These are phyloP conservation scores for Shargacucullia verbasci DNA, from an alignment of 2,888 invertebrate genomes.

Conservation along the genomic window DNA sequence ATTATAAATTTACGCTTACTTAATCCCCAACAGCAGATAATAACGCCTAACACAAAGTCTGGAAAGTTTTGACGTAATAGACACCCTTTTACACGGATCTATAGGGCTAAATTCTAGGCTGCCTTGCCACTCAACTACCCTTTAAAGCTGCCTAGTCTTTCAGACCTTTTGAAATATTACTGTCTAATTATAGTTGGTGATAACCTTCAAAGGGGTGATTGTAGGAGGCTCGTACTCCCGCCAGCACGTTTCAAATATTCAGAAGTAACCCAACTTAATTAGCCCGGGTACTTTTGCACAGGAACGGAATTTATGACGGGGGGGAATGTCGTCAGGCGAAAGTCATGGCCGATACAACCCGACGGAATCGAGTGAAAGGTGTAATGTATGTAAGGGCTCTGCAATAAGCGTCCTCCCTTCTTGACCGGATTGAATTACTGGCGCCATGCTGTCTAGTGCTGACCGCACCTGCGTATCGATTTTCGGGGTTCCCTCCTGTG, in stretches of 20 bases:
- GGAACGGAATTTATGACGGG: constrained; percentile 72
- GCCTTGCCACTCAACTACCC: constrained; percentile 30
- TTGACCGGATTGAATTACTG: constrained; percentile 79
- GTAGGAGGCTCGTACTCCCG: constrained; percentile 36
- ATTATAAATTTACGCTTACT: constrained; percentile 45
- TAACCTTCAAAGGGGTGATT: constrained; percentile 64
- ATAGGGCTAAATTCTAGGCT: constrained; percentile 39
- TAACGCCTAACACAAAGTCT: constrained; percentile 49
- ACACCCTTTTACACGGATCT: constrained; percentile 38
- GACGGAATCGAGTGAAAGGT: constrained; percentile 66
- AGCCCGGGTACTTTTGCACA: constrained; percentile 73
- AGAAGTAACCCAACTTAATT: constrained; percentile 80
- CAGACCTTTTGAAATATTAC: constrained; percentile 67
- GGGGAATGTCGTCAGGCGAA: constrained; percentile 68
- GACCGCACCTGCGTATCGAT: constrained; percentile 58
- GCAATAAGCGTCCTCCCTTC: constrained; percentile 75
- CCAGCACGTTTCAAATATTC: constrained; percentile 72
- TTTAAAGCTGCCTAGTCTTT: constrained; percentile 36
- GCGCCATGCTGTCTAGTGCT: constrained; percentile 80
- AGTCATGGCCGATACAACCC: constrained; percentile 73
- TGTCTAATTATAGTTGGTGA: constrained; percentile 65
- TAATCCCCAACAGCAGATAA: constrained; percentile 45
- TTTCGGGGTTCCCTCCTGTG: constrained; percentile 51
- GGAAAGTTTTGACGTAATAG: constrained; percentile 51
- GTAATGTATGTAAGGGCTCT: constrained; percentile 76